Evolutionary conservation across 2,797 vertebrate genomes (phyloP).

Genomic region (Sebastes hubbsi): DNA sequence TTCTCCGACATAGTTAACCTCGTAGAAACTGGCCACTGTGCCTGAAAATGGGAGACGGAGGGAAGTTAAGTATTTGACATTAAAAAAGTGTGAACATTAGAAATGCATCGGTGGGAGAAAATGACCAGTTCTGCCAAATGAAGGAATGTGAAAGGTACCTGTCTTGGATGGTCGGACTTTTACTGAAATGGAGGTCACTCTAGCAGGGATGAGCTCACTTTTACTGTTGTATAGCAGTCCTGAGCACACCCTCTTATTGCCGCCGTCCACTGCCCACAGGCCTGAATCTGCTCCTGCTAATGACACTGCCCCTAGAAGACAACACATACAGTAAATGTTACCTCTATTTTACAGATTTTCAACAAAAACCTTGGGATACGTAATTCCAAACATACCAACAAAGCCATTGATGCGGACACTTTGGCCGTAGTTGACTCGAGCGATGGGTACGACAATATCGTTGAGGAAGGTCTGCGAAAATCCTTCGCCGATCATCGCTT

Average conservation of each 20-base stretch:
- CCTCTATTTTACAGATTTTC: background rate
- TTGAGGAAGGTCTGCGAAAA: constrained; percentile 92
- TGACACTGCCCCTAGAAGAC: constrained; percentile 86
- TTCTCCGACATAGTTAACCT: constrained; percentile 84
- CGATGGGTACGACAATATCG: constrained; percentile 85
- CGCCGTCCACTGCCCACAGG: constrained; percentile 92
- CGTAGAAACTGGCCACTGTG: constrained; percentile 77
- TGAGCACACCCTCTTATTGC: constrained; percentile 89
- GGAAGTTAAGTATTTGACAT: background rate
- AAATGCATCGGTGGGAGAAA: background rate
- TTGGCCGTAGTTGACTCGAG: constrained; percentile 89
- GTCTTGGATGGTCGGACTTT: constrained; percentile 79
- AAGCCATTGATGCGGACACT: constrained; percentile 85
- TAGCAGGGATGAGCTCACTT: constrained; percentile 86
- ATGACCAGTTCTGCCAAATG: background rate
- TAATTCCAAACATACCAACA: constrained; percentile 82
- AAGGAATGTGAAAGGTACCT: constrained; percentile 71
- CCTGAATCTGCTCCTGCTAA: constrained; percentile 83
- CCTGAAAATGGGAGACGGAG: constrained; percentile 66
- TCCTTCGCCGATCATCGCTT: constrained; percentile 87
- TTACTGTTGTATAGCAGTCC: constrained; percentile 90
- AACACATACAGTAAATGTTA: background rate
- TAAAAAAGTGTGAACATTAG: background rate
- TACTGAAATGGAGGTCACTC: constrained; percentile 84
- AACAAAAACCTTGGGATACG: background rate